Percentiles rank a stretch among this genome's conserved stretches.
These are phyloP conservation scores for Nineta flava DNA, from an alignment of 2,888 invertebrate genomes.

Conservation along the genomic window DNA sequence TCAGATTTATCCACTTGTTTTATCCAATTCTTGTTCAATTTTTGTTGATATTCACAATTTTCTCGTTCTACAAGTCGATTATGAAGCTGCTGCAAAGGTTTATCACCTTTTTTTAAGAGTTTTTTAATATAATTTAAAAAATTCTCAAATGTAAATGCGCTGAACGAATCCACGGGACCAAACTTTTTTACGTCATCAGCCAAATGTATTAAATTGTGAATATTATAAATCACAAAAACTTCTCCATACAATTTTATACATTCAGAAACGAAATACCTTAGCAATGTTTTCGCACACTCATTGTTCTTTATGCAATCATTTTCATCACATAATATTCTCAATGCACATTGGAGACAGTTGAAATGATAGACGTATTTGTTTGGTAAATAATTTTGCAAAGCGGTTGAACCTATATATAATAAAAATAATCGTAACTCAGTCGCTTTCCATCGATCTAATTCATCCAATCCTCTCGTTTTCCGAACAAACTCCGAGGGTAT, in stretches of 20 bases:
- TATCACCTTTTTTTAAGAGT: constrained; percentile 1
- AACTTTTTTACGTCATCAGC: background rate
- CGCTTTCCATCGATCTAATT: too few species aligned
- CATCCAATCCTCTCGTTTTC: too few species aligned
- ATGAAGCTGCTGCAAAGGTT: constrained; percentile 3
- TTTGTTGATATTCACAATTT: background rate
- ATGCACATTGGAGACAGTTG: background rate
- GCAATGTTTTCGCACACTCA: background rate
- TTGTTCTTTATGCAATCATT: background rate
- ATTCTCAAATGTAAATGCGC: constrained; percentile 4
- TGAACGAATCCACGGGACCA: constrained; percentile 4
- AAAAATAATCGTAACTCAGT: background rate
- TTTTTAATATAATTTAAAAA: constrained; percentile 1
- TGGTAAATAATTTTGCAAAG: background rate
- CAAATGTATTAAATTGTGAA: constrained; percentile 5
- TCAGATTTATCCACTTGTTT: background rate
- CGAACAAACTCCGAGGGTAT: too few species aligned
- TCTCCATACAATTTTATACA: constrained; percentile 1
- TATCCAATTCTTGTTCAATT: constrained; percentile 1
- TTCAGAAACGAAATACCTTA: background rate
- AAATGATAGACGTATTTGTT: constrained; percentile 1
- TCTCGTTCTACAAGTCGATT: background rate
- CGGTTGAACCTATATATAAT: background rate
- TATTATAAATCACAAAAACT: constrained; percentile 3
- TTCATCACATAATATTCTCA: background rate